Percentiles rank a stretch among this genome's conserved stretches.
Evolutionary conservation across 2,797 vertebrate species (phyloP).

Genomic region (Chaetophractus vellerosus): DNA sequence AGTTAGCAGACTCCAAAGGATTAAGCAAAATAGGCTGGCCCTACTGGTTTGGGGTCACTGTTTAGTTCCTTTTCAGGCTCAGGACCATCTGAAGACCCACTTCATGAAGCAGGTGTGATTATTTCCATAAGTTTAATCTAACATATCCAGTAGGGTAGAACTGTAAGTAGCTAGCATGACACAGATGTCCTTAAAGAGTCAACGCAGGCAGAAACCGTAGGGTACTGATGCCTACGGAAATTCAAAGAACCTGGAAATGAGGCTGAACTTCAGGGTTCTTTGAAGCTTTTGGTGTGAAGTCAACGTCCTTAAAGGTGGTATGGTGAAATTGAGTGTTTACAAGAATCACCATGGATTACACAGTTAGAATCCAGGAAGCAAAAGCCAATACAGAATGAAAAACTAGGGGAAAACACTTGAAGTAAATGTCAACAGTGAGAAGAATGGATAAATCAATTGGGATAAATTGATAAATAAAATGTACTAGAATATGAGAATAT

Average conservation of each 20-base stretch:
- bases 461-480: background rate
- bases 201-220: background rate
- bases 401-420: background rate
- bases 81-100: background rate
- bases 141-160: background rate
- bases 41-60: background rate
- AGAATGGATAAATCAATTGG: background rate
- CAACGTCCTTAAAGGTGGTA: background rate
- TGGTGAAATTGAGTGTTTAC: background rate
- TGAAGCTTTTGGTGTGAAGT: background rate
- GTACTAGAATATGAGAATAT: background rate
- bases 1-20: background rate
- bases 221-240: background rate
- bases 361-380: background rate
- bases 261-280: background rate
- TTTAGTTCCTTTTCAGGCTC: background rate
- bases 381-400: background rate
- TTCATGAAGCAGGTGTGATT: background rate
- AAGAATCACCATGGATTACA: background rate
- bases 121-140: background rate
- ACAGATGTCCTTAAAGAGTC: background rate
- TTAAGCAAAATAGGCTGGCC: background rate
- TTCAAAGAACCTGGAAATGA: background rate
- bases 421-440: background rate
- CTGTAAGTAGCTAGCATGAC: background rate